phyloP scores from a whole-genome alignment of 1,140 invertebrate species.

The Saxidomus purpurata region DNA sequence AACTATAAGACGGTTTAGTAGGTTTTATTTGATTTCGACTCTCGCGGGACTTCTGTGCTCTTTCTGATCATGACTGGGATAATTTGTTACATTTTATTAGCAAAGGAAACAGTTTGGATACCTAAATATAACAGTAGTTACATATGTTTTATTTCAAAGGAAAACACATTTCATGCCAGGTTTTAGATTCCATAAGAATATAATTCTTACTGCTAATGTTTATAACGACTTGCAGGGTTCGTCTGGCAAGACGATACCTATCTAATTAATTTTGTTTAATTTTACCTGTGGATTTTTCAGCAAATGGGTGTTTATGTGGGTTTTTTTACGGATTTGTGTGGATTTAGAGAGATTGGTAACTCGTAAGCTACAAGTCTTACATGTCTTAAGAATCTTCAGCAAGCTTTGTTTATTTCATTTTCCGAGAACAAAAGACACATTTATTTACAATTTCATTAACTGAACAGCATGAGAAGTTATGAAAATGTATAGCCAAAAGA shows the following conservation, averaged over 20 bases:
- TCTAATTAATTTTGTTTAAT: conserved; percentile 17
- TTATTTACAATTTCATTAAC: not conserved
- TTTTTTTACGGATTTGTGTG: not conserved
- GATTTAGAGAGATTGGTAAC: not conserved
- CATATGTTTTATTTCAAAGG: conserved; percentile 31
- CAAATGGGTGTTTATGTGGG: not conserved
- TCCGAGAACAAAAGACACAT: not conserved
- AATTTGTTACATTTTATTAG: not conserved
- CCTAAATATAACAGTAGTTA: not conserved
- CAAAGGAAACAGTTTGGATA: not conserved
- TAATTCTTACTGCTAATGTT: conserved; percentile 3
- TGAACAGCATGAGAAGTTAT: not conserved
- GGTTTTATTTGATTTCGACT: not conserved
- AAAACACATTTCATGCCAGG: not conserved
- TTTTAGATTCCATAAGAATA: not conserved
- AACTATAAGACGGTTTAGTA: not conserved
- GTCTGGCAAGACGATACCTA: not conserved
- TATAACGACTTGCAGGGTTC: not conserved
- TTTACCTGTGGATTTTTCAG: not conserved
- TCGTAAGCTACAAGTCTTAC: not conserved
- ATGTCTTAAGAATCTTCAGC: not conserved
- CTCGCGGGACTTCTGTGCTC: not conserved
- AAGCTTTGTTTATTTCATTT: not conserved
- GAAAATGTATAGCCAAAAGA: not conserved
- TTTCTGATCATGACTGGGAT: not conserved